phyloP scores from a whole-genome alignment of 1,140 invertebrate species.

The Laupala kohalensis region DNA sequence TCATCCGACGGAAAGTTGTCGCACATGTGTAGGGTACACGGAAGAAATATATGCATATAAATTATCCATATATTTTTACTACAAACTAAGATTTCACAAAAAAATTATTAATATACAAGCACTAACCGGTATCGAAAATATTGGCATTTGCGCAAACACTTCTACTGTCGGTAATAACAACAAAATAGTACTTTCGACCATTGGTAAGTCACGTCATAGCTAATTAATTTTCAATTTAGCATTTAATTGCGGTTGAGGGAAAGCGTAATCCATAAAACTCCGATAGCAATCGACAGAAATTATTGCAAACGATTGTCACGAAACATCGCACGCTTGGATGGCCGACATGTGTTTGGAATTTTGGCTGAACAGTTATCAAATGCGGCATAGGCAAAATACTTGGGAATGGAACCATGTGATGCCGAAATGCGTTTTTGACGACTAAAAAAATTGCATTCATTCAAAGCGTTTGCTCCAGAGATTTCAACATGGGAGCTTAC shows the following conservation, averaged over 20 bases:
- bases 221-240: neutral
- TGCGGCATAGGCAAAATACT: neutral
- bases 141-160: no score
- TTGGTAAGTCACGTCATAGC: no score
- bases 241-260: neutral
- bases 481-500: neutral
- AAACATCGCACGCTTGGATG: neutral
- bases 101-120: no score
- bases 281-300: neutral
- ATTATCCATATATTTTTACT: no score
- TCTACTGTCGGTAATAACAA: no score
- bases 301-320: neutral
- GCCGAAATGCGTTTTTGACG: neutral
- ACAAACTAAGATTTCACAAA: no score
- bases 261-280: neutral
- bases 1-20: no score
- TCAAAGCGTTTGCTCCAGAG: neutral
- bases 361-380: neutral
- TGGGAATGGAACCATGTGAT: neutral
- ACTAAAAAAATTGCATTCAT: neutral
- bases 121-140: no score
- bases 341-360: neutral
- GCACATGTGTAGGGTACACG: no score
- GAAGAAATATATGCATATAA: no score
- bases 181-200: no score